A percentile compares a stretch with the other conserved stretches of the same genome.
Conservation (phyloP, 1,140 invertebrate genomes). For the Riptortus pedestris region DNA sequence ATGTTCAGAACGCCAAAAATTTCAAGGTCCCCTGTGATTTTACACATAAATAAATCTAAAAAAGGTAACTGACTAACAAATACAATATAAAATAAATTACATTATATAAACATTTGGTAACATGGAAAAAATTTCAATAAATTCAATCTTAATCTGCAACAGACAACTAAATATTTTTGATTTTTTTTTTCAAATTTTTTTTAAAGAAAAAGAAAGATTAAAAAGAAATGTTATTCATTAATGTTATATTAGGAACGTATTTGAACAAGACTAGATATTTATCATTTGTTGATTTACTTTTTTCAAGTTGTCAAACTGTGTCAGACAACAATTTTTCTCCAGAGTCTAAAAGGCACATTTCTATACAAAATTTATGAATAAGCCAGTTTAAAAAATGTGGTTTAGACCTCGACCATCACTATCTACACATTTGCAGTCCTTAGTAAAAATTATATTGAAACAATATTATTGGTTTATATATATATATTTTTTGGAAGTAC, state of each 20-base stretch:
- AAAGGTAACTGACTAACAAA: constrained; percentile 14
- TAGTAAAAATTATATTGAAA: background rate
- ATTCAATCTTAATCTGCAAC: constrained; percentile 7
- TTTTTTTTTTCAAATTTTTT: too few species aligned
- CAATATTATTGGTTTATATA: background rate
- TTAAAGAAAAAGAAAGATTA: too few species aligned
- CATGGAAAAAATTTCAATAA: background rate
- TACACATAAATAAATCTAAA: constrained; percentile 10
- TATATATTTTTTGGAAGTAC: background rate
- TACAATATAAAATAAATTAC: constrained; percentile 16
- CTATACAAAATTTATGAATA: constrained; percentile 5
- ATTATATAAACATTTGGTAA: constrained; percentile 16
- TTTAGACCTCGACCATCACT: background rate
- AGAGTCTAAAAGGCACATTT: constrained; percentile 19
- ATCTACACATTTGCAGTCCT: background rate
- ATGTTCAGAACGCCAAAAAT: background rate
- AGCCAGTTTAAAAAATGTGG: background rate
- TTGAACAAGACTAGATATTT: constrained; percentile 27
- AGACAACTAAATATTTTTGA: constrained; percentile 13
- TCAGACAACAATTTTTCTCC: constrained; percentile 9
- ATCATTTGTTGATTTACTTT: constrained; percentile 2
- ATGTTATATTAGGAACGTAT: constrained; percentile 22
- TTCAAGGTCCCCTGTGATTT: background rate
- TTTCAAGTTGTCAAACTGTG: background rate
- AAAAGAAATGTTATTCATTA: constrained; percentile 12